Conservation (phyloP, 2,888 invertebrate species). For the Dryadula phaetusa region DNA sequence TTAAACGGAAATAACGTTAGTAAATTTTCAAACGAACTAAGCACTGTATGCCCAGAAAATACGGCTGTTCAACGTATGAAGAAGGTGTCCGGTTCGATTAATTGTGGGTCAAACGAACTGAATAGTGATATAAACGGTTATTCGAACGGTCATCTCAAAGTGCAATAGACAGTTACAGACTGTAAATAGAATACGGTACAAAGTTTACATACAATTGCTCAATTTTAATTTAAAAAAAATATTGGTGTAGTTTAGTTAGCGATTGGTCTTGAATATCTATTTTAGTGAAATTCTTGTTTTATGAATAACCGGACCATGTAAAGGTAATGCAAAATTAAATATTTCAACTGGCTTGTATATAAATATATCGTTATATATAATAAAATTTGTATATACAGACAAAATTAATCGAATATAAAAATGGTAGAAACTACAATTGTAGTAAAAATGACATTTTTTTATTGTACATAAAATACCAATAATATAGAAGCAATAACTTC, state of each 20-base stretch:
- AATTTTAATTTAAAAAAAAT: slow-evolving; percentile 3
- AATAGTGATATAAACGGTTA: slow-evolving; percentile 54
- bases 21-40: slow-evolving; percentile 35
- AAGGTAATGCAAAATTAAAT: too few relatives aligned
- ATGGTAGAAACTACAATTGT: background rate
- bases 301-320: too few relatives aligned
- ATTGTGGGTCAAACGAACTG: background rate
- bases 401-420: too few relatives aligned
- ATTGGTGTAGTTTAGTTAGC: background rate
- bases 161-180: slow-evolving; percentile 59
- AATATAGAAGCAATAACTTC: too few relatives aligned
- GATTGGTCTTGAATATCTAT: background rate
- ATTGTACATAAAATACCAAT: too few relatives aligned
- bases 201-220: slow-evolving; percentile 32
- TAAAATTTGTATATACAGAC: too few relatives aligned
- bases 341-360: too few relatives aligned
- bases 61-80: background rate
- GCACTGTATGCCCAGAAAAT: background rate
- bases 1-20: slow-evolving; percentile 48
- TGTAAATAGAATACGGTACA: slow-evolving; percentile 39
- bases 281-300: background rate
- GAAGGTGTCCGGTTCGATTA: background rate
- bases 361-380: too few relatives aligned
- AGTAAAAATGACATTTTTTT: background rate
- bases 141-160: slow-evolving; percentile 63